Conservation (phyloP, 2,113 vertebrate genomes). For the Halichoeres trimaculatus region DNA sequence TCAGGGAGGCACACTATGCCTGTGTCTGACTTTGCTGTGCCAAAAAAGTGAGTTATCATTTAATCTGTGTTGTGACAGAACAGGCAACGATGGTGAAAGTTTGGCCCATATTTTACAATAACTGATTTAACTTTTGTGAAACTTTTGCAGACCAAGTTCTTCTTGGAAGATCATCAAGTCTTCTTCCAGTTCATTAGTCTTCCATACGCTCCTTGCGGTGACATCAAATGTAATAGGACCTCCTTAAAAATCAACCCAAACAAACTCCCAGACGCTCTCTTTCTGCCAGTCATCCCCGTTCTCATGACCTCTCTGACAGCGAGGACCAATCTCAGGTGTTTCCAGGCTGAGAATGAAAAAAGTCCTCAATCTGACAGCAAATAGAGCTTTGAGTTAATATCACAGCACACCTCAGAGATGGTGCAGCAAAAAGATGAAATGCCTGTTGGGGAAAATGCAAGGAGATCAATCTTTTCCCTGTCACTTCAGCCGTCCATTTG, state of each 20-base stretch:
- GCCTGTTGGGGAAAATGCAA: slow-evolving; percentile 45
- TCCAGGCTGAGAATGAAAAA: slow-evolving; percentile 22
- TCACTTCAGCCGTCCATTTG: slow-evolving; percentile 57
- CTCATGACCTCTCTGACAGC: slow-evolving; percentile 53
- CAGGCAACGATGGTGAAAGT: background rate
- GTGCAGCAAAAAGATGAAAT: slow-evolving; percentile 31
- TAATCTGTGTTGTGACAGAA: no score
- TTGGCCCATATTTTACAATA: background rate
- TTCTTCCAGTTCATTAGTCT: background rate
- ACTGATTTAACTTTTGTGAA: background rate
- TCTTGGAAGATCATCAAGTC: background rate
- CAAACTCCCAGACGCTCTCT: slow-evolving; percentile 19
- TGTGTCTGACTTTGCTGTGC: no score
- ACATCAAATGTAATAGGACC: slow-evolving; percentile 43
- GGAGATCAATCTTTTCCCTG: slow-evolving; percentile 52
- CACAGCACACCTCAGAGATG: slow-evolving; percentile 13
- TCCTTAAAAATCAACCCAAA: slow-evolving; percentile 26
- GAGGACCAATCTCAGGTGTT: slow-evolving; percentile 36
- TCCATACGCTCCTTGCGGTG: background rate
- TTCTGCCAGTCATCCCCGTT: slow-evolving; percentile 37
- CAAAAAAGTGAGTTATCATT: no score
- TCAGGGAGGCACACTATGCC: no score
- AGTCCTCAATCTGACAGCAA: slow-evolving; percentile 6
- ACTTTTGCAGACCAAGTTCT: background rate
- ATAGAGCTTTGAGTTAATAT: slow-evolving; percentile 29